Conservation (phyloP, 2,888 invertebrate species). For the Desoria tigrina region DNA sequence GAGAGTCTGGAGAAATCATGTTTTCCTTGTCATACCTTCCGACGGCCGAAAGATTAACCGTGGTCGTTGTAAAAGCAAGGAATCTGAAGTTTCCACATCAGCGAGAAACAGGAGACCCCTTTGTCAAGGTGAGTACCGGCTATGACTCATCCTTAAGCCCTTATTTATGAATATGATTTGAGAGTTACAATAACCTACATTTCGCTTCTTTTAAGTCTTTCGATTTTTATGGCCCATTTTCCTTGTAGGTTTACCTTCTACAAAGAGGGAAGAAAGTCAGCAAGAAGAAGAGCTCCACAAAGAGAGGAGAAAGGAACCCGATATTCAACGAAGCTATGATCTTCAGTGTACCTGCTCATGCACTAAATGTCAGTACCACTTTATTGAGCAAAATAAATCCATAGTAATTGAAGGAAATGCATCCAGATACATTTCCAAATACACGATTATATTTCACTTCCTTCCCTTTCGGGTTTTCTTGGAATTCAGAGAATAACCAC, state of each 20-base stretch:
- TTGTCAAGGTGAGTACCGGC: slow-evolving; percentile 67
- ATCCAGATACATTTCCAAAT: neutral
- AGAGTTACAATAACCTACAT: neutral
- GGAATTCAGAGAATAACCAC: too few species aligned
- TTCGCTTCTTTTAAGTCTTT: neutral
- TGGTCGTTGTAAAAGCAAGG: slow-evolving; percentile 74
- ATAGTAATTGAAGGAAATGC: neutral
- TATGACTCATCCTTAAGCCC: slow-evolving; percentile 5
- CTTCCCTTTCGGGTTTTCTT: too few species aligned
- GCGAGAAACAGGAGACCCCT: slow-evolving; percentile 67
- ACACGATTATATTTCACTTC: too few species aligned
- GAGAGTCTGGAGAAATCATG: slow-evolving; percentile 76
- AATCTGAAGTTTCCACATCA: slow-evolving; percentile 67
- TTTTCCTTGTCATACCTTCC: slow-evolving; percentile 79
- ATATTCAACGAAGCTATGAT: slow-evolving; percentile 84
- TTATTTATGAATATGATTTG: neutral
- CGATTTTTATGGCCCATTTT: neutral
- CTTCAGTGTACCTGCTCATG: slow-evolving; percentile 74
- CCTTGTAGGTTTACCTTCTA: slow-evolving; percentile 69
- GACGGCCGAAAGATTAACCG: slow-evolving; percentile 76
- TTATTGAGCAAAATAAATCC: neutral
- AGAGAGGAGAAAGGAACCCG: slow-evolving; percentile 72
- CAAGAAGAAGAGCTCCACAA: slow-evolving; percentile 77
- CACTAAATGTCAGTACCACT: slow-evolving; percentile 63
- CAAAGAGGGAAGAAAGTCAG: slow-evolving; percentile 78